Evolutionary conservation across 2,888 invertebrate species (phyloP), one percentile per base, ranked within the genome.

Genomic region (Deilephila porcellus): DNA sequence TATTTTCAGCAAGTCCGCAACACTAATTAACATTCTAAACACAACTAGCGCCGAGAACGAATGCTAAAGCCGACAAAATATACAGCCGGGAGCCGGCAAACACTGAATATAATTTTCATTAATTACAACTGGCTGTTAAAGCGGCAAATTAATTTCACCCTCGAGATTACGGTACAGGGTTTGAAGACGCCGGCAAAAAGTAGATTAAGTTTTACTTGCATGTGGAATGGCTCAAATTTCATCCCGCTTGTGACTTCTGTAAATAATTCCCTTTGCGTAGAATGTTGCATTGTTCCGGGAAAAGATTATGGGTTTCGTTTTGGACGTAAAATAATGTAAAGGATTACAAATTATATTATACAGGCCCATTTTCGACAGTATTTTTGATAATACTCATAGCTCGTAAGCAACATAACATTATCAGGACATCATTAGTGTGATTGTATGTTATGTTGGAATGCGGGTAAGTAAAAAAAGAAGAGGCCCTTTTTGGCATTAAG

Each of bases 1-100:
- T 25, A 45, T 67, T 67, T 45, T 45, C 14, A 45, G 45, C 67
- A 25, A 56, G 56, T n/a, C 25, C 20, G 25, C 29, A 52, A 45
- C 25, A 45, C n/a, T 67, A 67, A 52, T 67, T 52, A 67, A 67
- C 67, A 67, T 67, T 67, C 67, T 67, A 67, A 52, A 52, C 67
- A 67, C 67, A 29, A 45, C 25, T 25, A 52, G 20, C 45, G 63
- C n/a, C 34, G n/a, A 45, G 20, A 67, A 63, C 37, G 19, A 37
- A 52, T 14, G 52, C 52, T 17, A 45, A 45, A 52, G 67, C 37
- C 45, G 17, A 11, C 52, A 52, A 67, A 67, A 67, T 52, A 67
- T 25, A 67, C 25, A 52, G 25, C 52, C 45, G 20, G 37, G 37
- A 64, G 45, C 45, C 20, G 37, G 37, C 64, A 64, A 64, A 45